Percentiles rank a stretch among this genome's conserved stretches.
These are phyloP conservation scores for Hycleus cichorii DNA, from an alignment of 1,140 invertebrate genomes.

Conservation along the genomic window DNA sequence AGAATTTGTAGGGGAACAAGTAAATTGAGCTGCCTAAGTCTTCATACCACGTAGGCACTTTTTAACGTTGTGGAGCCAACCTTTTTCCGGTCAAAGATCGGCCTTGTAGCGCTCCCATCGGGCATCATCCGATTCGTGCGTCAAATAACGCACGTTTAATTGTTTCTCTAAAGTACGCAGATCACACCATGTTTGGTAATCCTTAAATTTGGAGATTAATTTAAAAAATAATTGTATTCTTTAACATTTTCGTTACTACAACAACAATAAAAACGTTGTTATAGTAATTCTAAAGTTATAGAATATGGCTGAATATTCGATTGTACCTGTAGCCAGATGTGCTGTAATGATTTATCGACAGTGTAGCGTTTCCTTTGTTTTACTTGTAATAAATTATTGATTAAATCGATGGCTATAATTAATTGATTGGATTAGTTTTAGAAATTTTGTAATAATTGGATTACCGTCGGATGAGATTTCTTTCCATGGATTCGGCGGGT, in stretches of 20 bases:
- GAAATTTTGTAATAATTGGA: neutral
- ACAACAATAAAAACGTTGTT: neutral
- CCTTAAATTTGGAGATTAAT: constrained; percentile 47
- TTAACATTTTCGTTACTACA: neutral
- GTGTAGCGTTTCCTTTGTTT: constrained; percentile 96
- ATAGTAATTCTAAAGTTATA: no score
- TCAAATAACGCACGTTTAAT: constrained; percentile 82
- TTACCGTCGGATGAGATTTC: constrained; percentile 94
- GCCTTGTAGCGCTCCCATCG: constrained; percentile 61
- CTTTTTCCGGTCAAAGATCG: constrained; percentile 37
- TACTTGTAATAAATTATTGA: constrained; percentile 96
- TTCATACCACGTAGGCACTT: constrained; percentile 37
- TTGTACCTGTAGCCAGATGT: constrained; percentile 85
- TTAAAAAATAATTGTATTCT: no score
- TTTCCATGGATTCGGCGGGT: constrained; percentile 96
- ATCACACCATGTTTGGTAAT: constrained; percentile 94
- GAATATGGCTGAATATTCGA: no score
- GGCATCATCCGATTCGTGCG: constrained; percentile 92
- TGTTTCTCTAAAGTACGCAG: constrained; percentile 78
- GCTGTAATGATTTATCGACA: constrained; percentile 91
- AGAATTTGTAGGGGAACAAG: neutral
- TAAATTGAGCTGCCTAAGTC: constrained; percentile 18
- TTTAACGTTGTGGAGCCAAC: constrained; percentile 36
- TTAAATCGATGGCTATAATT: constrained; percentile 87
- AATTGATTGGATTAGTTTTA: no score